Evolutionary conservation across 1,140 invertebrate genomes (phyloP), one percentile per base, ranked within the genome.

Genomic region (Euwallacea similis): DNA sequence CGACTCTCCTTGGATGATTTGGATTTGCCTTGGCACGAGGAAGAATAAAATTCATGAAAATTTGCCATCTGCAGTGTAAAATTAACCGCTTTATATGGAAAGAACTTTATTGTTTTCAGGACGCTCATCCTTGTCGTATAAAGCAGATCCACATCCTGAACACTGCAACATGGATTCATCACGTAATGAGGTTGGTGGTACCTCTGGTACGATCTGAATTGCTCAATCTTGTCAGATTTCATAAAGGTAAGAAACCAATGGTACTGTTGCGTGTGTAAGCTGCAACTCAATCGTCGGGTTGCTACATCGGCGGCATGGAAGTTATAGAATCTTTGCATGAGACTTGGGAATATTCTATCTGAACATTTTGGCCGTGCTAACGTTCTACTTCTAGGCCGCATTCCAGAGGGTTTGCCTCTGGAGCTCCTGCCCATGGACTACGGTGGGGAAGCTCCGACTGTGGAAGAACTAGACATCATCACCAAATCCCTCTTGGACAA

Each of bases 101-200:
- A 4, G 21, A 33, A 33, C 21, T 33, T 33, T 61, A 42, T 63
- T 63, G 33, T 58, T 83, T 84, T 43, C 79, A 87, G 86, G 86
- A 85, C 69, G 86, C 86, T 0, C 86, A 88, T 77, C 87, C 87
- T 0, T 84, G 83, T 41, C 82, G 86, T 66, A 77, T 88, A 42
- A 87, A 87, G 77, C 84, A 83, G 72, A 85, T 88, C 68, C 86
- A 87, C 75, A 83, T 87, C 0, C 81, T 87, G 7, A 86, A 88
- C 73, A 86, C 86, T 0, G 85, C 86, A 0, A 85, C 83, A 4
- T 87, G 86, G 78, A 87, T 88, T 62, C 86, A 88, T 76, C 86
- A 87, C 78, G 83, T 87, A 2, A 87, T 88, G 86, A 83, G 84
- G 63, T 79, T 88, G 7, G 80, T 87, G 2, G 83, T 86, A 54